Evolutionary conservation across 2,113 vertebrate species (phyloP).

Genomic region (Progne subis): DNA sequence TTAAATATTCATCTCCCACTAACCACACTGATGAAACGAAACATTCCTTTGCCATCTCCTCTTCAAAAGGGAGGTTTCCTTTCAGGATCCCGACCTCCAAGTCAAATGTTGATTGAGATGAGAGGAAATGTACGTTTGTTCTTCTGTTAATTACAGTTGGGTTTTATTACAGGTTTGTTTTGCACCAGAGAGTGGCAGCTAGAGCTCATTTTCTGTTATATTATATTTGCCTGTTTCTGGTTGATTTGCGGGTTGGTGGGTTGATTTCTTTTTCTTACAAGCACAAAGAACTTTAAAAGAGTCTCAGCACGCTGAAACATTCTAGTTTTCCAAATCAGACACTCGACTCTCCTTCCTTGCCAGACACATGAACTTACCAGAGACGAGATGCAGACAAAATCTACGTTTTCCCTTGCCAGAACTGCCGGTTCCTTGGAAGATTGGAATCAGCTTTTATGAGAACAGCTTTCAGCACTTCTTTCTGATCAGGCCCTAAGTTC

Average conservation of each 20-base stretch:
- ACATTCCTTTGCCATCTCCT: background rate
- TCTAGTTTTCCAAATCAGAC: background rate
- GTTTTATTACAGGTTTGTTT: background rate
- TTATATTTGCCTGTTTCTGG: background rate
- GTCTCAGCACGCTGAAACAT: background rate
- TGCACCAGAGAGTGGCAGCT: background rate
- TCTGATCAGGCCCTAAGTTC: background rate
- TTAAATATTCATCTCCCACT: background rate
- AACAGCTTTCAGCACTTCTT: background rate
- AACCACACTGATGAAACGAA: background rate
- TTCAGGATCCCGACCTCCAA: background rate
- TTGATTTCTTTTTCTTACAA: background rate
- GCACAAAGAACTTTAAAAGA: background rate
- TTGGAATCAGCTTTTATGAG: accelerated
- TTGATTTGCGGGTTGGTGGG: background rate
- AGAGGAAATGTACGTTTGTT: background rate
- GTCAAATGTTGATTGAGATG: background rate
- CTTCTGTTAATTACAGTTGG: background rate
- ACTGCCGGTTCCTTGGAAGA: background rate
- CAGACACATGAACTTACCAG: background rate
- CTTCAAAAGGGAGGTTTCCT: background rate
- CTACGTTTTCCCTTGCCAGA: background rate
- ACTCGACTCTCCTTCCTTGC: background rate
- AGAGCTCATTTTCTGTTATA: background rate
- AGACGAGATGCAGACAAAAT: background rate